Conservation (phyloP, 2,888 invertebrate species). For the Nipponacmea schrenckii region DNA sequence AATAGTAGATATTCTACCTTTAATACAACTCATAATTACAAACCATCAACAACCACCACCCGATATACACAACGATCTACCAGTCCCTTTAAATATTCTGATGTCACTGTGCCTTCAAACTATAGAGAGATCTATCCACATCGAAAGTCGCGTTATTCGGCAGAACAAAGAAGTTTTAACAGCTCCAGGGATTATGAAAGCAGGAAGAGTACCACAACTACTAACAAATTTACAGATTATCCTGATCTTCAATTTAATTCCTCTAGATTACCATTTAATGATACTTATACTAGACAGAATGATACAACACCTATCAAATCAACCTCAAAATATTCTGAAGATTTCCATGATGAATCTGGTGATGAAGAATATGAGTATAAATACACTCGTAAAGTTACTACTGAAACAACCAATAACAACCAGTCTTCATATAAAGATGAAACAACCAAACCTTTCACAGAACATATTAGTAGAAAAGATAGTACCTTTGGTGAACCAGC, state of each 20-base stretch:
- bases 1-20: not conserved
- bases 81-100: conserved; percentile 4
- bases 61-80: not conserved
- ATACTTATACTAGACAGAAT: not conserved
- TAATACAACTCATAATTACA: not conserved
- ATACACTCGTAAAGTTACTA: not conserved
- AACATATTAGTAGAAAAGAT: not conserved
- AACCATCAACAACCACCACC: not conserved
- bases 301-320: not conserved
- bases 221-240: conserved; percentile 17
- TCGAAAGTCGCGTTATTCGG: conserved; percentile 36
- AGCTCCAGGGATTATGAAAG: not conserved
- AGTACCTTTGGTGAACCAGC: not conserved
- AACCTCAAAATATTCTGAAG: not conserved
- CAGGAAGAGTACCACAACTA: conserved; percentile 2
- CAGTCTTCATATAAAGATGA: not conserved
- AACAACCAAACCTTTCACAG: not conserved
- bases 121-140: conserved; percentile 56
- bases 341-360: not conserved
- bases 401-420: not conserved
- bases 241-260: conserved; percentile 29
- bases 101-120: conserved; percentile 27
- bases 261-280: conserved; percentile 18
- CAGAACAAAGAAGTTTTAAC: not conserved
- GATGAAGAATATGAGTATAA: conserved; percentile 1